These are phyloP conservation scores for Myiagra hebetior DNA, from an alignment of 2,113 vertebrate species.

Conservation along the genomic window DNA sequence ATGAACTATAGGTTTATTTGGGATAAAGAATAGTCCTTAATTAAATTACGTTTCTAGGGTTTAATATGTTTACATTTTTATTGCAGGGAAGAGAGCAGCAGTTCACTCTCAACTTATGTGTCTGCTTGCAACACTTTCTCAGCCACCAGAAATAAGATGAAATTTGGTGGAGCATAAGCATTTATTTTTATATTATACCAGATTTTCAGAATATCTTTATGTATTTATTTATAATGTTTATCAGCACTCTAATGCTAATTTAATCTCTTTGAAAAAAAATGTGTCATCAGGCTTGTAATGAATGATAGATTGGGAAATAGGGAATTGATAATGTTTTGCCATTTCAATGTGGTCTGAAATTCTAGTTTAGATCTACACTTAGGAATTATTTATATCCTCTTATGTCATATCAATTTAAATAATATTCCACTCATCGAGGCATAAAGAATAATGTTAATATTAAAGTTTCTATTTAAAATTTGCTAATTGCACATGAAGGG, in stretches of 20 bases:
- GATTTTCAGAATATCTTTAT: slow-evolving; percentile 68
- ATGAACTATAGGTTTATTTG: slow-evolving; percentile 23
- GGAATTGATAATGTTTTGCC: slow-evolving; percentile 76
- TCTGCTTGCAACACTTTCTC: slow-evolving; percentile 3
- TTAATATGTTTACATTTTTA: slow-evolving; percentile 55
- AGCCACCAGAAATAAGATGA: slow-evolving; percentile 10
- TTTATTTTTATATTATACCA: slow-evolving; percentile 57
- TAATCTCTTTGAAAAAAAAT: slow-evolving; percentile 69
- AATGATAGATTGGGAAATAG: slow-evolving; percentile 69
- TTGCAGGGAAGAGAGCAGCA: slow-evolving; percentile 17
- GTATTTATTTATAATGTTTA: slow-evolving; percentile 77
- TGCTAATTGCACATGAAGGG: slow-evolving; percentile 78
- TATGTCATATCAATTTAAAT: slow-evolving; percentile 81
- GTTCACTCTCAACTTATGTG: not conserved
- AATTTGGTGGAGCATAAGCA: slow-evolving; percentile 42
- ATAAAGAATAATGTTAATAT: slow-evolving; percentile 79
- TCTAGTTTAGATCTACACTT: slow-evolving; percentile 75
- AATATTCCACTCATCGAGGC: slow-evolving; percentile 67
- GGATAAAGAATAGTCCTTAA: slow-evolving; percentile 30
- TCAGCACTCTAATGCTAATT: slow-evolving; percentile 66
- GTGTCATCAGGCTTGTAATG: slow-evolving; percentile 66
- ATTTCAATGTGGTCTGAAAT: slow-evolving; percentile 73
- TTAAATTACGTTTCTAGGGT: slow-evolving; percentile 44
- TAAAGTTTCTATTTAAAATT: slow-evolving; percentile 77
- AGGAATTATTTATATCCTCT: slow-evolving; percentile 81